phyloP scores from a whole-genome alignment of 2,888 invertebrate species.

The Tolmerus cingulatus region DNA sequence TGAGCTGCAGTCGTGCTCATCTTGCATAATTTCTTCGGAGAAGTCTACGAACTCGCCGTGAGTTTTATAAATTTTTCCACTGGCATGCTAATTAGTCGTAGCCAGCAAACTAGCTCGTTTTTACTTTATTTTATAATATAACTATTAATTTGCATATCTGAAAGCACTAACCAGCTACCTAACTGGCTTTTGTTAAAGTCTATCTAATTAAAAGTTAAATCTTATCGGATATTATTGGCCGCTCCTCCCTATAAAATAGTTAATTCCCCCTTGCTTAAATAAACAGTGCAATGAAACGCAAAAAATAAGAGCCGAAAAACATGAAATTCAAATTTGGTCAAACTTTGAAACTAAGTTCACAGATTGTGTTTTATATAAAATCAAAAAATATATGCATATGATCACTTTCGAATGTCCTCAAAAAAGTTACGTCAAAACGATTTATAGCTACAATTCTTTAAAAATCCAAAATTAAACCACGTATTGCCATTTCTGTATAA shows the following conservation, averaged over 20 bases:
- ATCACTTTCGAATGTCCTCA: background rate
- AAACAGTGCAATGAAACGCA: too few species aligned
- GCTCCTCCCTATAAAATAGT: too few species aligned
- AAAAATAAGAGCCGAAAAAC: too few species aligned
- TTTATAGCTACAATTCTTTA: background rate
- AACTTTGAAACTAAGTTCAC: background rate
- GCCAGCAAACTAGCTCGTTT: background rate
- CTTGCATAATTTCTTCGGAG: background rate
- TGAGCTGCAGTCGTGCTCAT: background rate
- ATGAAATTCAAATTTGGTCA: background rate
- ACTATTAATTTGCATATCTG: background rate
- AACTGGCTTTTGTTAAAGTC: background rate
- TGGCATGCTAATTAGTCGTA: background rate
- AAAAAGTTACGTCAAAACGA: background rate
- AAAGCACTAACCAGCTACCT: background rate
- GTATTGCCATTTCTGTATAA: background rate
- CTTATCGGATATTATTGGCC: background rate
- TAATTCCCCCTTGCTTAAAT: too few species aligned
- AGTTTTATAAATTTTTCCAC: background rate
- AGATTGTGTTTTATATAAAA: background rate
- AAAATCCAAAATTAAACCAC: background rate
- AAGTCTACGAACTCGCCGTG: background rate
- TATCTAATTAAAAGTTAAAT: background rate
- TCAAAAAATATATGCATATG: background rate
- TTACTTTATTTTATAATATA: background rate